Evolutionary conservation across 2,113 vertebrate species (phyloP), one percentile per base, ranked within the genome.

Genomic region (Thamnophis sirtalis): DNA sequence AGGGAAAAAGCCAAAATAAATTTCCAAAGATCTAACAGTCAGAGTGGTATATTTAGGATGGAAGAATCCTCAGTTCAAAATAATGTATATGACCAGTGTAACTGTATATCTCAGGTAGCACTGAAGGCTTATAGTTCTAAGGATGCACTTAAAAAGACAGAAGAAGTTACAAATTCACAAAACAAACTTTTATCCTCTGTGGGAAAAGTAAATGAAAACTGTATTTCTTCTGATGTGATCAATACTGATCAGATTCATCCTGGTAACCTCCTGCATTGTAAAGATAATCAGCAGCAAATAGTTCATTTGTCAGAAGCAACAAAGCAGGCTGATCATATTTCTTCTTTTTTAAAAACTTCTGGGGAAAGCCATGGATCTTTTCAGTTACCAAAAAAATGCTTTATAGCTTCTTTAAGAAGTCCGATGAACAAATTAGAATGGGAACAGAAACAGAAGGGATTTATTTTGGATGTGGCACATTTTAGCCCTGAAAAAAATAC

Each of bases 361-460:
- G 97, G 98, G 53, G 97, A 98, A 94, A 97, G 93, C 53, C 95
- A 96, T 89, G 96, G 96, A 49, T 91, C 96, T n/a, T 93, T 95
- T 95, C 96, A 95, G 3, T 93, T 97, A 91, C 95, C 97, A 58
- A 97, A 97, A 80, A 98, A 96, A 91, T 98, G 96, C 94, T 97
- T 97, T 94, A 92, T 98, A 93, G 96, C 97, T 0, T 96, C 98
- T 91, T 96, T 97, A 93, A 98, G 97, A 96, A 98, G 95, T 93
- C 96, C 97, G 89, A 93, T 97, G 92, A 98, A 98, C 95, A 98
- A 98, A 95, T 92, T 97, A 94, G 92, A 95, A 84, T 97, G 97
- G 90, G 96, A 98, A 48, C 98, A 97, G 94, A 98, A 98, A 91
- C 97, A 98, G 94, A 97, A 96, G 85, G 95, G 93, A 13, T 98